A percentile compares a stretch with the other conserved stretches of the same genome.
Conservation (phyloP, 2,797 vertebrate genomes). For the Taeniopygia guttata region DNA sequence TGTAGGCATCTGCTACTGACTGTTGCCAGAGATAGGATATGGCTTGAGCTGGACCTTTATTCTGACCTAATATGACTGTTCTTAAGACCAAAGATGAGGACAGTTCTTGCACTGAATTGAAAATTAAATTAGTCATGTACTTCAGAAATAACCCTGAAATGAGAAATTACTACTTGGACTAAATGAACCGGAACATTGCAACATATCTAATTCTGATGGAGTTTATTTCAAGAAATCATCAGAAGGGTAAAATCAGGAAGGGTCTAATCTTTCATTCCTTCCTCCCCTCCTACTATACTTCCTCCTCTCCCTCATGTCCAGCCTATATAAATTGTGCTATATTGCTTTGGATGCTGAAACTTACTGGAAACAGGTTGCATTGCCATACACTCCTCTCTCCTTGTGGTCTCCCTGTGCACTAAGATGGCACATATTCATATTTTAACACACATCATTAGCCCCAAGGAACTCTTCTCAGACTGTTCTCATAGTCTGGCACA, state of each 20-base stretch:
- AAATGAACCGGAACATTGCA: not conserved
- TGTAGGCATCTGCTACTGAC: not conserved
- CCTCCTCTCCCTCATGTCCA: not conserved
- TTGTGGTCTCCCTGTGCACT: not conserved
- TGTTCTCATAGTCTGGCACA: not conserved
- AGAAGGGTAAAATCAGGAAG: not conserved
- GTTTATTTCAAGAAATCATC: not conserved
- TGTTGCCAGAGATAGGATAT: not conserved
- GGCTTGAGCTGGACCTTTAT: not conserved
- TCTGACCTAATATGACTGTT: slow-evolving; percentile 7
- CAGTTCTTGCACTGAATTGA: not conserved
- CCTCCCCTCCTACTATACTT: not conserved
- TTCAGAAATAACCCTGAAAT: not conserved
- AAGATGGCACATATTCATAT: not conserved
- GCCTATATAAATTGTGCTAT: not conserved
- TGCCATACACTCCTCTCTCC: not conserved
- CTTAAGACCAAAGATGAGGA: slow-evolving; percentile 6
- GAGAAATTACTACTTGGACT: not conserved
- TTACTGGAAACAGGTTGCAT: not conserved
- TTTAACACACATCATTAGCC: not conserved
- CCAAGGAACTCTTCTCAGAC: not conserved
- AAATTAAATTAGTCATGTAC: not conserved
- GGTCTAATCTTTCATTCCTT: not conserved
- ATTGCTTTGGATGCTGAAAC: not conserved
- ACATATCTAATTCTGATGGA: not conserved